Conservation (phyloP, 2,888 invertebrate species). For the Andrena chrysosceles region DNA sequence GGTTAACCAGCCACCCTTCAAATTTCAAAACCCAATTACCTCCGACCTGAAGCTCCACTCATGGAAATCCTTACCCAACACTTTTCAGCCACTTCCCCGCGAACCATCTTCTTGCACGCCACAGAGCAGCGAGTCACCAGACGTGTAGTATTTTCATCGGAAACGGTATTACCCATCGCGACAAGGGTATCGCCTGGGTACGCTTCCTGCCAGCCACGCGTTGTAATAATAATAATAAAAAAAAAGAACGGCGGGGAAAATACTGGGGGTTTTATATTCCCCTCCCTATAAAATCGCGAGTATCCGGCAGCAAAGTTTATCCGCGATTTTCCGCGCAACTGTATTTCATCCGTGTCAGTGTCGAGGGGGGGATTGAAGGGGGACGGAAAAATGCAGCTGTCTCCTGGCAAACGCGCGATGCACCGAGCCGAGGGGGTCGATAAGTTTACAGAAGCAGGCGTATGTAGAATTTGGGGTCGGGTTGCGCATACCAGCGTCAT, state of each 20-base stretch:
- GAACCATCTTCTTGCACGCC: too few species aligned
- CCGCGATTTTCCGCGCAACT: slow-evolving; percentile 30
- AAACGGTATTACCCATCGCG: not conserved
- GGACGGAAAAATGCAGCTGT: slow-evolving; percentile 6
- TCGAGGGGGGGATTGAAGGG: not conserved
- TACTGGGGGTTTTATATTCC: not conserved
- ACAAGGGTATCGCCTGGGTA: not conserved
- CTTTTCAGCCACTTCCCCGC: too few species aligned
- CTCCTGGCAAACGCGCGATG: slow-evolving; percentile 5
- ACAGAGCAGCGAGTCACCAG: too few species aligned
- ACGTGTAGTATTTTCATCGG: too few species aligned
- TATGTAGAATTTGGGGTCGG: slow-evolving; percentile 32
- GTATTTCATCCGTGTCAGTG: slow-evolving; percentile 19
- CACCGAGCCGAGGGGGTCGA: slow-evolving; percentile 6
- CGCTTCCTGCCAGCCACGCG: not conserved
- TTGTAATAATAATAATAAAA: not conserved
- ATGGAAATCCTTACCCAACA: too few species aligned
- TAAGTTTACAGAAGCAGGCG: slow-evolving; percentile 40
- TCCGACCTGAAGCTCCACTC: too few species aligned
- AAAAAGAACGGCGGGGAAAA: not conserved
- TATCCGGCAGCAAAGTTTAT: slow-evolving; percentile 24
- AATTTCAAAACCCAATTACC: too few species aligned
- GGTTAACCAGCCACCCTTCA: too few species aligned
- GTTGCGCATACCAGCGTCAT: slow-evolving; percentile 46
- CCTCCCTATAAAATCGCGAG: slow-evolving; percentile 27